These are phyloP conservation scores for Argyrosomus regius DNA, from an alignment of 2,797 vertebrate genomes.

Conservation along the genomic window DNA sequence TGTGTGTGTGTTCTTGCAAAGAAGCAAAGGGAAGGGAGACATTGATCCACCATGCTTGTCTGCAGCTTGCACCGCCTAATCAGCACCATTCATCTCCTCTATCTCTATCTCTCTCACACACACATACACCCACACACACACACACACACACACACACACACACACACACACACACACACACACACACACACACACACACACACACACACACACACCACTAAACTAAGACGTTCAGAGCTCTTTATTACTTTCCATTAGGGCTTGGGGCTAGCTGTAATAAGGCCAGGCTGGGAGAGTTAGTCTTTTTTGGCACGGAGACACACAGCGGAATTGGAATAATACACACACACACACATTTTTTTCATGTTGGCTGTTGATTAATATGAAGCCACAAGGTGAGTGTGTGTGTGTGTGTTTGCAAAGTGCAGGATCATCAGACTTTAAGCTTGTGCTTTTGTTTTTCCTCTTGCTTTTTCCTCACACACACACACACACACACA, in stretches of 20 bases:
- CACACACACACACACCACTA: slow-evolving; percentile 31
- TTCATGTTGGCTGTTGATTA: slow-evolving; percentile 61
- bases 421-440: slow-evolving; percentile 29
- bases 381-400: slow-evolving; percentile 53
- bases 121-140: slow-evolving; percentile 29
- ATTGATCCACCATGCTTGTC: slow-evolving; percentile 69
- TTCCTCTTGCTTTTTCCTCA: not conserved
- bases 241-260: slow-evolving; percentile 72
- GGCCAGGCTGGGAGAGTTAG: slow-evolving; percentile 51
- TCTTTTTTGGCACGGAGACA: slow-evolving; percentile 48
- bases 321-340: slow-evolving; percentile 39
- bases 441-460: not conserved
- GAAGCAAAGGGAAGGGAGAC: slow-evolving; percentile 38
- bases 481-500: too few relatives aligned
- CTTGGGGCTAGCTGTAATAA: slow-evolving; percentile 58
- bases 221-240: slow-evolving; percentile 57
- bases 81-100: slow-evolving; percentile 67
- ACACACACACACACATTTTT: slow-evolving; percentile 31
- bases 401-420: slow-evolving; percentile 15
- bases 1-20: slow-evolving; percentile 27
- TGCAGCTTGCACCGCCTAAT: slow-evolving; percentile 67
- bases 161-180: slow-evolving; percentile 24
- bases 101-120: slow-evolving; percentile 15
- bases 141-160: slow-evolving; percentile 18
- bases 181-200: slow-evolving; percentile 12